Conservation (phyloP, 2,888 invertebrate genomes). For the Carabus problematicus region DNA sequence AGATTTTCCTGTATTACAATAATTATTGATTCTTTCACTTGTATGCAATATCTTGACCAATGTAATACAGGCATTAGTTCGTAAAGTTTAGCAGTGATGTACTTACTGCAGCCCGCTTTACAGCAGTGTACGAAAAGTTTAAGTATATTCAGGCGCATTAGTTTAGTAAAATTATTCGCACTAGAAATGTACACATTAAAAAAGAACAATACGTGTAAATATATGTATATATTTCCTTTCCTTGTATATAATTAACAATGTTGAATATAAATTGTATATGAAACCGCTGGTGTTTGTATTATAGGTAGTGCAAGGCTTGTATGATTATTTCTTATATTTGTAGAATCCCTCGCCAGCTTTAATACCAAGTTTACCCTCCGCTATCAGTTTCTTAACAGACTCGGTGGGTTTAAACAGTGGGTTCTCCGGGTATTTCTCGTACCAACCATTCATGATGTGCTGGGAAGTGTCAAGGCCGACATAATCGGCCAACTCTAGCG, state of each 20-base stretch:
- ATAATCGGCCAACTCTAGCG: slow-evolving; percentile 83
- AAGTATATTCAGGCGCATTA: too few relatives aligned
- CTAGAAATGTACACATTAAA: too few relatives aligned
- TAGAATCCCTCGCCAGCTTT: slow-evolving; percentile 89
- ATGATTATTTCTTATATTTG: slow-evolving; percentile 66
- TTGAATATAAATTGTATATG: not conserved
- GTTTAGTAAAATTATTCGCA: too few relatives aligned
- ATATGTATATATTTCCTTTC: not conserved
- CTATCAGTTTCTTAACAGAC: slow-evolving; percentile 71
- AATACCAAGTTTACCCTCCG: slow-evolving; percentile 80
- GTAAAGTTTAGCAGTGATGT: too few relatives aligned
- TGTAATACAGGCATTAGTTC: too few relatives aligned
- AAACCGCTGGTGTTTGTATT: too few relatives aligned
- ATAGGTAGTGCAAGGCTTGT: too few relatives aligned
- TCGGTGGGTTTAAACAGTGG: slow-evolving; percentile 70
- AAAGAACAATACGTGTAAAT: not conserved
- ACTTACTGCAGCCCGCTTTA: too few relatives aligned
- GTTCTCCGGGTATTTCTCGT: slow-evolving; percentile 73
- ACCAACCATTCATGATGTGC: slow-evolving; percentile 82
- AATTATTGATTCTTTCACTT: too few relatives aligned
- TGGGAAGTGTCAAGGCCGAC: slow-evolving; percentile 82
- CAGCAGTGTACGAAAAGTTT: too few relatives aligned
- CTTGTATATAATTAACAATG: not conserved
- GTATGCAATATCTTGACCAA: too few relatives aligned
- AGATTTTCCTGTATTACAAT: too few relatives aligned